Evolutionary conservation across 1,140 invertebrate species (phyloP).

Genomic region (Drosophila bifasciata): DNA sequence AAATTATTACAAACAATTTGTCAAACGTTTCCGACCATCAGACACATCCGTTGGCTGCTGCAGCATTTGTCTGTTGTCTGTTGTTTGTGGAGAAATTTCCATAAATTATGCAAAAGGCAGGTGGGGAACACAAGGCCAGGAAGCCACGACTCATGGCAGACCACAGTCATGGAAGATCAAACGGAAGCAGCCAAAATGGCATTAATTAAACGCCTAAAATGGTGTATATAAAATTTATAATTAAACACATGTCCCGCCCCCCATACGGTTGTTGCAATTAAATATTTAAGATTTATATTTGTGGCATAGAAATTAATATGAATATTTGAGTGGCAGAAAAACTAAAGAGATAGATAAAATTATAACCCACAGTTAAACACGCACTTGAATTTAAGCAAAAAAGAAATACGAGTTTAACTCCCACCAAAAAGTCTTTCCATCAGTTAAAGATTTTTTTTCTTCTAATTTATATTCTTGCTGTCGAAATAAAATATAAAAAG

Average conservation of each 20-base stretch:
- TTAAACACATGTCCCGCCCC: constrained; percentile 34
- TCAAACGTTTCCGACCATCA: constrained; percentile 39
- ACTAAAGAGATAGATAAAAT: too few relatives aligned
- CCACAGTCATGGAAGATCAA: constrained; percentile 32
- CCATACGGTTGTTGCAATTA: constrained; percentile 3
- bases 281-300: constrained; percentile 20
- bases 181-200: constrained; percentile 27
- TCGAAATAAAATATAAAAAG: constrained; percentile 8
- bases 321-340: constrained; percentile 22
- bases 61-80: constrained; percentile 9
- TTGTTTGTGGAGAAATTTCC: constrained; percentile 21
- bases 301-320: background rate
- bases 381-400: too few relatives aligned
- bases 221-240: constrained; percentile 32
- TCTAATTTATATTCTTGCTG: constrained; percentile 7
- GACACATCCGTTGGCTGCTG: constrained; percentile 36
- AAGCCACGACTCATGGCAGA: background rate
- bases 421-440: too few relatives aligned
- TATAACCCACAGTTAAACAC: too few relatives aligned
- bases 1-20: constrained; percentile 40
- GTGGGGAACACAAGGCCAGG: constrained; percentile 14
- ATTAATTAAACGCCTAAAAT: constrained; percentile 45
- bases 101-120: constrained; percentile 50
- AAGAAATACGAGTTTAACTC: too few relatives aligned
- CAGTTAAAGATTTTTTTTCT: too few relatives aligned